Conservation (phyloP, 2,113 vertebrate species). For the Daphoenositta chrysoptera region DNA sequence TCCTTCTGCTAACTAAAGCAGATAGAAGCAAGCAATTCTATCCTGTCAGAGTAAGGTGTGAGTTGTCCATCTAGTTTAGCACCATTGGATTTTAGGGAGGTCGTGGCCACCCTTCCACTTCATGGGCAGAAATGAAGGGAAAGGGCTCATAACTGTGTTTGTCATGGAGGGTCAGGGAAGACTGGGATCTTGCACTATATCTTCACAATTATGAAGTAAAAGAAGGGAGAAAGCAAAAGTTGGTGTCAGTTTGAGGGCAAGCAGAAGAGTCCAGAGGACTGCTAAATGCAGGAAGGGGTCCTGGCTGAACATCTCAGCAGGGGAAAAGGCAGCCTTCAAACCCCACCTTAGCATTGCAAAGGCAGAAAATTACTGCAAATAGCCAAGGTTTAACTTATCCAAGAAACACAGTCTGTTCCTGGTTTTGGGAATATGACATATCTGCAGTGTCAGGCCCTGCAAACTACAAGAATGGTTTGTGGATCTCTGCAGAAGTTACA, state of each 20-base stretch:
- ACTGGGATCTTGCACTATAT: neutral
- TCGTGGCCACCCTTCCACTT: neutral
- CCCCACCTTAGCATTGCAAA: neutral
- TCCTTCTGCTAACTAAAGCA: neutral
- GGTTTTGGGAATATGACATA: neutral
- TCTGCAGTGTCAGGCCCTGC: neutral
- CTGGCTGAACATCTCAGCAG: neutral
- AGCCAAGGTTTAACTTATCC: neutral
- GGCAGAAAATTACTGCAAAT: neutral
- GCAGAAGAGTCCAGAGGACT: neutral
- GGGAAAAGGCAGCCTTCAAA: neutral
- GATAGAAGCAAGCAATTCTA: neutral
- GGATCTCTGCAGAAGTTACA: neutral
- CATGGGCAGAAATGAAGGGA: neutral
- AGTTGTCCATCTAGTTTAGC: neutral
- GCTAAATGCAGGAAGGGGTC: neutral
- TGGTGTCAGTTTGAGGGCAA: neutral
- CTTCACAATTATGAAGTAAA: neutral
- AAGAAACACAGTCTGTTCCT: neutral
- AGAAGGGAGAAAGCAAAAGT: neutral
- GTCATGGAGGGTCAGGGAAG: neutral
- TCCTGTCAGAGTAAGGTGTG: neutral
- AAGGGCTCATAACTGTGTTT: neutral
- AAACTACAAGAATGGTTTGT: neutral
- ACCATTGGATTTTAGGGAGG: rapidly evolving